phyloP scores from a whole-genome alignment of 2,113 vertebrate genomes.

The Triplophysa rosa region DNA sequence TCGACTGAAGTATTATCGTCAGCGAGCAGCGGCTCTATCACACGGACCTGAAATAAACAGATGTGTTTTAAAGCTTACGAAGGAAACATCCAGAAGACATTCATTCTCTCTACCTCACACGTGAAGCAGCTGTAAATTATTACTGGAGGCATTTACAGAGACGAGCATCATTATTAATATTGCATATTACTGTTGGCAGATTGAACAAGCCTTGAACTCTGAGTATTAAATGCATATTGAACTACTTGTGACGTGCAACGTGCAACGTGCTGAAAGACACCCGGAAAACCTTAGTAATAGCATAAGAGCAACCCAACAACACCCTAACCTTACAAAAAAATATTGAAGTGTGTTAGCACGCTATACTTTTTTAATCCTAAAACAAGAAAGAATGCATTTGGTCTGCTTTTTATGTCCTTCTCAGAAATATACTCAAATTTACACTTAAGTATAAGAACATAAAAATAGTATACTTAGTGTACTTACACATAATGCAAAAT shows the following conservation, averaged over 20 bases:
- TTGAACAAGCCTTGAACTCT: not conserved
- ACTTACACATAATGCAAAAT: too few species aligned
- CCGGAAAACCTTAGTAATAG: not conserved
- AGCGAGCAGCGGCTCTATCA: constrained; percentile 64
- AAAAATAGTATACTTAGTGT: too few species aligned
- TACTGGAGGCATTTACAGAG: not conserved
- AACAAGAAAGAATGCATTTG: too few species aligned
- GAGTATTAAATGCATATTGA: too few species aligned
- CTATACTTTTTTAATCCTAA: too few species aligned
- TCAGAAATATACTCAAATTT: too few species aligned
- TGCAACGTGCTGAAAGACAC: too few species aligned
- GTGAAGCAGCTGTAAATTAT: not conserved
- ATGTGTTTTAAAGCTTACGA: not conserved
- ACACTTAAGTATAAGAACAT: too few species aligned
- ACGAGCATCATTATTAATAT: not conserved
- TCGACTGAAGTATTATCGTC: constrained; percentile 67
- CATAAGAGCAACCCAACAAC: not conserved
- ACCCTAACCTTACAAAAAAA: not conserved
- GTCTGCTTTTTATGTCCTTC: too few species aligned
- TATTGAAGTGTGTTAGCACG: too few species aligned
- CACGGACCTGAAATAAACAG: constrained; percentile 49
- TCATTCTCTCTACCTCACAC: not conserved
- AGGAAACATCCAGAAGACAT: not conserved
- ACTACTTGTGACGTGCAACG: too few species aligned
- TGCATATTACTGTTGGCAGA: too few species aligned